Evolutionary conservation across 2,797 vertebrate species (phyloP), one percentile per base, ranked within the genome.

Genomic region (Margarornis squamiger): DNA sequence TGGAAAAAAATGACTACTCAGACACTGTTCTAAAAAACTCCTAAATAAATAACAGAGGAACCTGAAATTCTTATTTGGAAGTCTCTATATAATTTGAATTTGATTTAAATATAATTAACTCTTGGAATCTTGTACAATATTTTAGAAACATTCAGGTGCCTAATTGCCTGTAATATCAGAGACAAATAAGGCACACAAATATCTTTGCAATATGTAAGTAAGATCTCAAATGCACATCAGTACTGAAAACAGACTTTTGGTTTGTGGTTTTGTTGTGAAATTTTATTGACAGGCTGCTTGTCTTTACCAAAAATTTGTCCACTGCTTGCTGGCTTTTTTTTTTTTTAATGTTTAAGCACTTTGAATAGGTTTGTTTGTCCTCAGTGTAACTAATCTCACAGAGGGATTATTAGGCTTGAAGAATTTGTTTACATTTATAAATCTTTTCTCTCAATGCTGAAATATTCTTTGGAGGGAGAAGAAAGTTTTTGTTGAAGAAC

Each of bases 391-490:
- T 88, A 65, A 88, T 90, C 43, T 85, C 59, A 71, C 41, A 90
- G 77, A 79, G 12, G 23, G 43, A 82, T 86, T 94, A 66, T 91
- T 76, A 82, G 27, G 41, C 45, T 92, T 86, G 38, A 12, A 52
- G 54, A 92, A 90, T 75, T 66, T 91, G 58, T 87, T 96, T 95
- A 74, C 24, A 43, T 82, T 88, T 81, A 63, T 38, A 86, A 86
- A 73, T 65, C 41, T 79, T 88, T 92, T 78, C 34, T 82, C n/a
- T 89, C n/a, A 30, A 34, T 77, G 55, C 43, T 74, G 54, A 79
- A 92, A 65, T 15, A 41, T 84, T 85, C 88, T 72, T 76, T 52
- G 57, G 93, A 34, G 32, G 29, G 23, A 83, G 24, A 86, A 58
- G 39, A 55, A 79, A 59, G 14, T 51, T 93, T 88, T 62, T 86